phyloP scores from a whole-genome alignment of 1,140 invertebrate genomes.

The Procambarus virginalis region DNA sequence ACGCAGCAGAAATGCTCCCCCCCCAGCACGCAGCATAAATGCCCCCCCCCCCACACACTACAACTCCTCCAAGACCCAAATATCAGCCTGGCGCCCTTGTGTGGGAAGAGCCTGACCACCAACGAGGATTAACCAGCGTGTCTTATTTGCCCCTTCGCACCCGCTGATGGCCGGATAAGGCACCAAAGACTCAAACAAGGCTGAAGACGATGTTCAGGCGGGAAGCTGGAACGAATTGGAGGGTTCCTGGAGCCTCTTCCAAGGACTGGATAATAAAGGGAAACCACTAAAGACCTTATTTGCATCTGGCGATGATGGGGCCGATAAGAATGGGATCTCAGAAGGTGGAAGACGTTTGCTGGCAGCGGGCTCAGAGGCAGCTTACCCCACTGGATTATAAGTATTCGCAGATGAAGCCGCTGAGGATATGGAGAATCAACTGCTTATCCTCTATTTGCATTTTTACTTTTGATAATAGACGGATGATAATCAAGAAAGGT shows the following conservation, averaged over 20 bases:
- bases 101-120: conserved; percentile 34
- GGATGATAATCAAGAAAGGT: conserved; percentile 1
- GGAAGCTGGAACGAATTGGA: conserved; percentile 66
- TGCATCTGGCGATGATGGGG: conserved; percentile 64
- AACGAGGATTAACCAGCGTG: conserved; percentile 55
- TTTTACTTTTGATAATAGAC: conserved; percentile 26
- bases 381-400: conserved; percentile 18
- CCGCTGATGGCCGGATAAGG: conserved; percentile 61
- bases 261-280: conserved; percentile 62
- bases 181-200: conserved; percentile 42
- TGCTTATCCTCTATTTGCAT: conserved; percentile 35
- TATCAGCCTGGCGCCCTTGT: not conserved
- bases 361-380: conserved; percentile 23
- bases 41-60: no score
- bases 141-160: conserved; percentile 60
- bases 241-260: conserved; percentile 19
- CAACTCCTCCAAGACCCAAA: not conserved
- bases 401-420: conserved; percentile 14
- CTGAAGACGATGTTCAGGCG: conserved; percentile 61
- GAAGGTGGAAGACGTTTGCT: conserved; percentile 22
- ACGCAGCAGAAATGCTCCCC: no score
- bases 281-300: conserved; percentile 61
- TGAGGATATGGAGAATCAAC: conserved; percentile 23
- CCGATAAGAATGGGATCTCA: conserved; percentile 59
- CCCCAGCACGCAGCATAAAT: no score